phyloP scores from a whole-genome alignment of 2,888 invertebrate species.

The Drosophila flavopinicola region DNA sequence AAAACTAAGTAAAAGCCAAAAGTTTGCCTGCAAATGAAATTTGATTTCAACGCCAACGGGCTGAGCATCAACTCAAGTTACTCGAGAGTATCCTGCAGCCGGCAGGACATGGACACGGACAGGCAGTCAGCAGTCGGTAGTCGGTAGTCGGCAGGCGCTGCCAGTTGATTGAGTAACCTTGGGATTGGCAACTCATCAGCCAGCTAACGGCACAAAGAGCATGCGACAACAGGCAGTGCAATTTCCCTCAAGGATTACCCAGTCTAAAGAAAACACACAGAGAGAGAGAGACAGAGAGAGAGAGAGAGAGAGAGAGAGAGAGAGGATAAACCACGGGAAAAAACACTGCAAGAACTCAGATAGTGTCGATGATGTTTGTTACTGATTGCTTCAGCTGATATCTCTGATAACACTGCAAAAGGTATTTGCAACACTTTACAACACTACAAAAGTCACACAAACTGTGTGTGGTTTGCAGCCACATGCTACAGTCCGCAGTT shows the following conservation, averaged over 20 bases:
- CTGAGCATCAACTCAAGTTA: constrained; percentile 47
- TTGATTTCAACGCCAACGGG: constrained; percentile 72
- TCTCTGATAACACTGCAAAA: constrained; percentile 13
- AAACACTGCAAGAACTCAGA: constrained; percentile 32
- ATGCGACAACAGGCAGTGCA: constrained; percentile 57
- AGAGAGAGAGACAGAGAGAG: constrained; percentile 16
- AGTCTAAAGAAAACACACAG: constrained; percentile 9
- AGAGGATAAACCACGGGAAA: constrained; percentile 5
- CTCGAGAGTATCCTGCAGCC: constrained; percentile 16
- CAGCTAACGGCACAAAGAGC: constrained; percentile 49
- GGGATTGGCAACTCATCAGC: constrained; percentile 63
- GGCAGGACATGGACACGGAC: not conserved
- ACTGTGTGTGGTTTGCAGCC: constrained; percentile 25
- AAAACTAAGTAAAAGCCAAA: constrained; percentile 76
- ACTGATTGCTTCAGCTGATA: constrained; percentile 53
- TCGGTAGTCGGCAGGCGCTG: constrained; percentile 24
- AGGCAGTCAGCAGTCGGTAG: constrained; percentile 9
- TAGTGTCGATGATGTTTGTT: constrained; percentile 69
- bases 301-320: constrained; percentile 17
- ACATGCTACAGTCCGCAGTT: constrained; percentile 3
- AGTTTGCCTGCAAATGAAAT: constrained; percentile 74
- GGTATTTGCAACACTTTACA: constrained; percentile 1
- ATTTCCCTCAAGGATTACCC: constrained; percentile 57
- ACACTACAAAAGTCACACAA: constrained; percentile 27
- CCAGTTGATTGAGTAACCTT: constrained; percentile 75